A percentile compares a stretch with the other conserved stretches of the same genome.
These are phyloP conservation scores for Andrena bucephala DNA, from an alignment of 2,888 invertebrate species.

Conservation along the genomic window DNA sequence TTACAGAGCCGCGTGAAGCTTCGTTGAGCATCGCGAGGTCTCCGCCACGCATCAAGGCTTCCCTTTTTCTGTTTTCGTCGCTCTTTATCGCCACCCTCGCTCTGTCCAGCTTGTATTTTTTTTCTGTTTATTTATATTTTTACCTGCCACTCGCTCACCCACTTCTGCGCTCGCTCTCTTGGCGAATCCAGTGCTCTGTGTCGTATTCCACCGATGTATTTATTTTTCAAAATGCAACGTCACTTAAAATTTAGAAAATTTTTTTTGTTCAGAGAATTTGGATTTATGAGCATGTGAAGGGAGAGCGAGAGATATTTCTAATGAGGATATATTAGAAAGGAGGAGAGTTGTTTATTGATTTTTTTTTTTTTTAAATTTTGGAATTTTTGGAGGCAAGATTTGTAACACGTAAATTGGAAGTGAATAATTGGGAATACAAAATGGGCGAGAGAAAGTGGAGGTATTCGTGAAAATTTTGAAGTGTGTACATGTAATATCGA, in stretches of 20 bases:
- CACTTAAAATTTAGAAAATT: not conserved
- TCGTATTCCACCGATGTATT: not conserved
- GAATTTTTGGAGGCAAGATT: not conserved
- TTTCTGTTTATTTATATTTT: not conserved
- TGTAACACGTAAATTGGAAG: too few relatives aligned
- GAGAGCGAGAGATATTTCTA: not conserved
- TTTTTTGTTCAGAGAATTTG: not conserved
- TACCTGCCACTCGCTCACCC: slow-evolving; percentile 2
- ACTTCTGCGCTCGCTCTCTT: not conserved
- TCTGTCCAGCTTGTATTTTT: slow-evolving; percentile 15
- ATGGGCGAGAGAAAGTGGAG: too few relatives aligned
- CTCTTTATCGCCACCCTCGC: slow-evolving; percentile 37
- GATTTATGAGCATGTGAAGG: not conserved
- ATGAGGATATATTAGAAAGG: not conserved
- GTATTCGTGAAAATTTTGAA: too few relatives aligned
- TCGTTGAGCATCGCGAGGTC: slow-evolving; percentile 83
- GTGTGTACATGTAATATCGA: too few relatives aligned
- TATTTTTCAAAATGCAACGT: not conserved
- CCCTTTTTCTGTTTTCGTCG: slow-evolving; percentile 52
- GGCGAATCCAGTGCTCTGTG: not conserved
- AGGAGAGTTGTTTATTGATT: too few relatives aligned
- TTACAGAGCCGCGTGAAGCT: slow-evolving; percentile 83
- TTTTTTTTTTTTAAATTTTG: not conserved
- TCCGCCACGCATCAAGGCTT: slow-evolving; percentile 83
- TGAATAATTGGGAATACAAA: too few relatives aligned